Evolutionary conservation across 2,888 invertebrate genomes (phyloP), one percentile per base, ranked within the genome.

Genomic region (Schizaphis graminum): DNA sequence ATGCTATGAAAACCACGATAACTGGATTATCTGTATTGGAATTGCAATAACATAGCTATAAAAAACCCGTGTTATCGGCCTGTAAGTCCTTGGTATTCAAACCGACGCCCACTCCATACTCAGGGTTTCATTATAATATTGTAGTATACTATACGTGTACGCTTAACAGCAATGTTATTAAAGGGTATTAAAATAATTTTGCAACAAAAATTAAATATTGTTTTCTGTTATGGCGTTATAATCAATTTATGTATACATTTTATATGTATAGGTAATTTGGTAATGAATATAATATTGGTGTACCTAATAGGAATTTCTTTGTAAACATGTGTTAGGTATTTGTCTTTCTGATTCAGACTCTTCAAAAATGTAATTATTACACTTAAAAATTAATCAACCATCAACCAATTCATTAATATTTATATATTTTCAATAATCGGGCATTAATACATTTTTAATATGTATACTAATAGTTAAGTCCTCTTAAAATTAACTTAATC

Each of bases 11-110:
- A 91, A 84, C 91, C n/a, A 86, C 21, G 91, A 92, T 92, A 92
- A 92, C 57, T 47, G 61, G 7, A 92, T 92, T 92, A 92, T 92
- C 91, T 87, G 57, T 61, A 86, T 86, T 47, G 57, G 44, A 87
- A 92, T 92, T 92, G 91, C 91, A 85, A 85, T 56, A 86, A 86
- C 57, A 86, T 44, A 86, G 47, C n/a, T 57, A 86, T 86, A 91
- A 91, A 85, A 41, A 91, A 67, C 16, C 28, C 7, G 56, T 44
- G 85, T 91, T 91, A 91, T 91, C 85, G 28, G 84, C 44, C 28
- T 16, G 24, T 41, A n/a, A 56, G 85, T 91, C 85, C 53, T 85
- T 56, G 85, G 56, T 56, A 56, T 85, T 85, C 57, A 89, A 89
- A 67, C 41, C 53, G 24, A 91, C 84, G 84, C 91, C 91, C 56